These are phyloP conservation scores for Anoplolepis gracilipes DNA, from an alignment of 1,140 invertebrate genomes.

Conservation along the genomic window DNA sequence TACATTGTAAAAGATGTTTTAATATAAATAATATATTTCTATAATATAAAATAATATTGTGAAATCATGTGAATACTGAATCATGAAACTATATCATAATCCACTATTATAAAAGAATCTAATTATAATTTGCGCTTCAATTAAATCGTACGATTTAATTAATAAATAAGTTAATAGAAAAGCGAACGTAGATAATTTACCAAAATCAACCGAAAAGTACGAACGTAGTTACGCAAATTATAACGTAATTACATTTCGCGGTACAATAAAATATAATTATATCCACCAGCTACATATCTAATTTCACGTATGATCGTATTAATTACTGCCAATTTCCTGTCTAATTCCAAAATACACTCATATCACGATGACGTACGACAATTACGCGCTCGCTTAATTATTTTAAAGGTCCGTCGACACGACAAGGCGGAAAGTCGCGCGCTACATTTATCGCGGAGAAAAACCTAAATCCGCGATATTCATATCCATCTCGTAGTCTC, in stretches of 20 bases:
- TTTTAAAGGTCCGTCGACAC: conserved; percentile 3
- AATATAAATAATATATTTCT: not conserved
- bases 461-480: conserved; percentile 38
- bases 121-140: conserved; percentile 51
- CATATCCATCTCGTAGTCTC: conserved; percentile 21
- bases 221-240: conserved; percentile 27
- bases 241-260: conserved; percentile 31
- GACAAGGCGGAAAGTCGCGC: conserved; percentile 16
- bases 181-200: conserved; percentile 45
- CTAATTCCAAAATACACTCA: conserved; percentile 25
- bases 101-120: not conserved
- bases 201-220: conserved; percentile 54
- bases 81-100: not conserved
- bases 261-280: conserved; percentile 57
- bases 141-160: conserved; percentile 52
- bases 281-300: conserved; percentile 23
- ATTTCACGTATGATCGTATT: conserved; percentile 47
- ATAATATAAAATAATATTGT: not conserved
- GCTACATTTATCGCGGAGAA: conserved; percentile 28
- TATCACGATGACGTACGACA: not conserved
- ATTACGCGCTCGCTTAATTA: conserved; percentile 45
- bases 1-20: not conserved
- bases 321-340: conserved; percentile 38
- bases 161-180: conserved; percentile 61
- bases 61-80: not conserved